Conservation (phyloP, 2,113 vertebrate species). For the Cochlearius cochlearius region DNA sequence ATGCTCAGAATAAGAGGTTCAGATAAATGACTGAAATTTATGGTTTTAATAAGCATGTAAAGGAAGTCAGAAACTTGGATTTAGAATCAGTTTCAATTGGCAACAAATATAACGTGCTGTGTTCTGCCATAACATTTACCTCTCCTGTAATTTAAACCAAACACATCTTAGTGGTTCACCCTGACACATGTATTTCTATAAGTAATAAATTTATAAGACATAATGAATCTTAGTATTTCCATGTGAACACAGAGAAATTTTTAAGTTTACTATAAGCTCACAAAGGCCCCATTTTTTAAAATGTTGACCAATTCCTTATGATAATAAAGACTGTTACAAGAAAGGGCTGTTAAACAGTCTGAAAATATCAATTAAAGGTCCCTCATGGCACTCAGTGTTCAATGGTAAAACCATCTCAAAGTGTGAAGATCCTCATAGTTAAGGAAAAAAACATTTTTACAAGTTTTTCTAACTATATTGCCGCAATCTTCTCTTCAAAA, state of each 20-base stretch:
- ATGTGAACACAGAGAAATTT: fast-evolving
- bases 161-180: background rate
- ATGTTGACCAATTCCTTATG: background rate
- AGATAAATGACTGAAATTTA: background rate
- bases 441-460: background rate
- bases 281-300: fast-evolving
- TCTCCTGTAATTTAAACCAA: background rate
- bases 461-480: background rate
- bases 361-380: background rate
- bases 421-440: background rate
- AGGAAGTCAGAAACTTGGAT: background rate
- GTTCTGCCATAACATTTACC: background rate
- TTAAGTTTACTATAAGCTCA: background rate
- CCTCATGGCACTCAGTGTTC: background rate
- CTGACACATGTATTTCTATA: background rate
- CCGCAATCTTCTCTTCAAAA: background rate
- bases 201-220: background rate
- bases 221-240: background rate
- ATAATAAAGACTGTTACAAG: background rate
- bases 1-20: background rate
- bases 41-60: background rate
- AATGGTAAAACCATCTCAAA: background rate
- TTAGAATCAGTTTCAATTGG: background rate
- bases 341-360: background rate
- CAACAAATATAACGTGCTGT: background rate